These are phyloP conservation scores for Halocynthia roretzi DNA, from an alignment of 23 tunicate species.

Conservation along the genomic window DNA sequence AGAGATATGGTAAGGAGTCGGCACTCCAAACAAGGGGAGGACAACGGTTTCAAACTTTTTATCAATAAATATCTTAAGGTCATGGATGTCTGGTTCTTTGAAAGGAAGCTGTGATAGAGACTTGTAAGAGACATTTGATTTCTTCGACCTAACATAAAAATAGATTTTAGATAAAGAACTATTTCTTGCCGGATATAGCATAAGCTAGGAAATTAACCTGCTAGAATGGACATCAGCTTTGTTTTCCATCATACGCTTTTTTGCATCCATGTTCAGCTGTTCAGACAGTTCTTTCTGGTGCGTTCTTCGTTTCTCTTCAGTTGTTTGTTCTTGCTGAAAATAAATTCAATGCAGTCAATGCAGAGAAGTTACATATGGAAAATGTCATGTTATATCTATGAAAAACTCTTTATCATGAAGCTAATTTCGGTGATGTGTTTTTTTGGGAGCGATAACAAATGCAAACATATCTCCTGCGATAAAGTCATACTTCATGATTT, in stretches of 20 bases:
- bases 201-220: conserved; percentile 20
- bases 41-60: conserved; percentile 96
- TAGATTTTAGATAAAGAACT: not conserved
- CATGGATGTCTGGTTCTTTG: conserved; percentile 86
- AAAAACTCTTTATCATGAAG: no score
- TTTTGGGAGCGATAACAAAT: no score
- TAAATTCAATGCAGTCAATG: not conserved
- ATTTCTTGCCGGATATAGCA: not conserved
- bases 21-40: conserved; percentile 88
- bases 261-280: conserved; percentile 71
- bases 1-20: conserved; percentile 95
- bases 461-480: no score
- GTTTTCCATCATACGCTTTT: conserved; percentile 74
- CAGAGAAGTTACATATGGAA: no score
- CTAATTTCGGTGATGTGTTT: no score
- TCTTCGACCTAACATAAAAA: conserved; percentile 37
- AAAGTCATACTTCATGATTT: no score
- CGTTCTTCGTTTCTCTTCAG: conserved; percentile 73
- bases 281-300: conserved; percentile 72
- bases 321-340: conserved; percentile 81
- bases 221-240: conserved; percentile 44
- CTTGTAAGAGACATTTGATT: conserved; percentile 90
- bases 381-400: no score
- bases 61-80: conserved; percentile 88
- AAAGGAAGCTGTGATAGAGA: conserved; percentile 57